phyloP scores from a whole-genome alignment of 2,113 vertebrate genomes.

The Ahaetulla prasina region DNA sequence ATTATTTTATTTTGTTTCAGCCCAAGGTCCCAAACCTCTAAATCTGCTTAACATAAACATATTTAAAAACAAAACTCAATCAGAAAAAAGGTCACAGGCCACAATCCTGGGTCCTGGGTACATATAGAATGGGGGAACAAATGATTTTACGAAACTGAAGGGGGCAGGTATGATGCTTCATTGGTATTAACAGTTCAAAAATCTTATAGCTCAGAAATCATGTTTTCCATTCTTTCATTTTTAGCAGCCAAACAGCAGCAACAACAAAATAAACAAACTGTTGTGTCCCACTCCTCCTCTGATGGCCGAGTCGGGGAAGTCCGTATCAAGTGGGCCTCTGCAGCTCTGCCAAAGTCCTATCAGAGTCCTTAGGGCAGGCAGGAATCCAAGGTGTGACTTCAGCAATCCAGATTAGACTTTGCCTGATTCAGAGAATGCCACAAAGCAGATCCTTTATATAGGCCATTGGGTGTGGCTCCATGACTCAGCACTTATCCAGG shows the following conservation, averaged over 20 bases:
- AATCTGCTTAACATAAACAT: neutral
- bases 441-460: too few species aligned
- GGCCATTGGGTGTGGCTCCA: too few species aligned
- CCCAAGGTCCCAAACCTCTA: neutral
- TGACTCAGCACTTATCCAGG: too few species aligned
- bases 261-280: neutral
- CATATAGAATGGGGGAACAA: too few species aligned
- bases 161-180: neutral
- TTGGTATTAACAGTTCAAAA: neutral
- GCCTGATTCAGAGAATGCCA: too few species aligned
- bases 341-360: too few species aligned
- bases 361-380: too few species aligned
- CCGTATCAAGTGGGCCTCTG: too few species aligned
- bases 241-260: neutral
- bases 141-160: neutral
- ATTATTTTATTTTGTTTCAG: neutral
- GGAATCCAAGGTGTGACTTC: too few species aligned
- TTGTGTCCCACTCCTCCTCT: too few species aligned
- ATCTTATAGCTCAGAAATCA: neutral
- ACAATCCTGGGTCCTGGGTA: neutral
- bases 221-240: neutral
- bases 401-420: too few species aligned
- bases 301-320: too few species aligned
- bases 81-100: neutral
- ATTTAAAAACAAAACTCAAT: neutral